phyloP scores from a whole-genome alignment of 30 jellyfish, hydroid and myxozoan species.

The Morbakka virulenta region DNA sequence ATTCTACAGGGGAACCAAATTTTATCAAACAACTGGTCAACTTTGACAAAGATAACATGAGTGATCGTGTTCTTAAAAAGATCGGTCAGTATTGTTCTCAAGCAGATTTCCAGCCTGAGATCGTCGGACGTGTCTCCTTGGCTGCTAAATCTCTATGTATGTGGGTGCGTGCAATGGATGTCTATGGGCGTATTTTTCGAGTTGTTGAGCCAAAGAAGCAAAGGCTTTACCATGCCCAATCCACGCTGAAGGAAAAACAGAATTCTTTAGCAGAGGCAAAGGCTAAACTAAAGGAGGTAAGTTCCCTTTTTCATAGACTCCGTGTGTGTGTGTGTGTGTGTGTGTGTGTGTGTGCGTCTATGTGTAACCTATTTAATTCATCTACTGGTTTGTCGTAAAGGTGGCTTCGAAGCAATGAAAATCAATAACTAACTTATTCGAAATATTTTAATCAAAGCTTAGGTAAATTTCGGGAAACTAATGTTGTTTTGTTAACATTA shows the following conservation, averaged over 20 bases:
- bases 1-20: slow-evolving; percentile 81
- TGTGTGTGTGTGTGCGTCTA: too few species aligned
- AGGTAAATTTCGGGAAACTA: too few species aligned
- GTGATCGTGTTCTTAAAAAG: slow-evolving; percentile 91
- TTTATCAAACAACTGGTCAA: slow-evolving; percentile 77
- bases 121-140: slow-evolving; percentile 96
- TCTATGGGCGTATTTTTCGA: slow-evolving; percentile 93
- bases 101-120: slow-evolving; percentile 93
- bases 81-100: slow-evolving; percentile 93
- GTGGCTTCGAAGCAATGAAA: too few species aligned
- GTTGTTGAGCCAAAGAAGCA: slow-evolving; percentile 98
- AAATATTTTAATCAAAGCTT: too few species aligned
- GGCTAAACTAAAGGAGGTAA: slow-evolving; percentile 88
- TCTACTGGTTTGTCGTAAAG: too few species aligned
- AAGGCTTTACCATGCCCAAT: slow-evolving; percentile 83
- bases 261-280: slow-evolving; percentile 93
- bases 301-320: neutral
- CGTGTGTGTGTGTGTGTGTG: too few species aligned
- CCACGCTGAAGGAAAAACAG: slow-evolving; percentile 85
- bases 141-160: slow-evolving; percentile 98
- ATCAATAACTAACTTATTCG: too few species aligned
- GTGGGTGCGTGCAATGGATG: slow-evolving; percentile 99
- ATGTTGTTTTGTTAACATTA: too few species aligned
- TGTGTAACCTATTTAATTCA: too few species aligned
- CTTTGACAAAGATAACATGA: slow-evolving; percentile 94